A percentile compares a stretch with the other conserved stretches of the same genome.
Conservation (phyloP, 2,797 vertebrate genomes). For the Sparus aurata region DNA sequence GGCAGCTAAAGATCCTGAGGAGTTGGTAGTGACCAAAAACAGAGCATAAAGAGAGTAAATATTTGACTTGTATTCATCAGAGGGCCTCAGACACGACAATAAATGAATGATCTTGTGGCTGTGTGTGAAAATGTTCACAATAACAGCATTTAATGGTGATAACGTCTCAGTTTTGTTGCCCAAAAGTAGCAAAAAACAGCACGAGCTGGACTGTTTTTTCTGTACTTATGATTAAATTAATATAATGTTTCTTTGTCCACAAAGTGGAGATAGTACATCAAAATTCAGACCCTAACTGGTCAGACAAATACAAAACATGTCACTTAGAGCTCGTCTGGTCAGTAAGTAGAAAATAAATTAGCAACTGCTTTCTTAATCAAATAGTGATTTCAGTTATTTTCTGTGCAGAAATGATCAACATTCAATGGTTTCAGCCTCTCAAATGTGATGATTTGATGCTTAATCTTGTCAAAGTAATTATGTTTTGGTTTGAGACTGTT, state of each 20-base stretch:
- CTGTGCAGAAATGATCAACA: neutral
- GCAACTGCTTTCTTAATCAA: neutral
- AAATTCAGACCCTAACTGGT: too few species aligned
- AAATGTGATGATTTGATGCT: neutral
- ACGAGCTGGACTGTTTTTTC: too few species aligned
- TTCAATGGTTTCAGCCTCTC: neutral
- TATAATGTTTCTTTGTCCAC: too few species aligned
- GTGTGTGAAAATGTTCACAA: neutral
- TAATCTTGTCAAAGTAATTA: neutral
- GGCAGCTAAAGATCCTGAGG: neutral
- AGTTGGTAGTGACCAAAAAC: slow-evolving; percentile 10
- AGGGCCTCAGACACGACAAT: neutral
- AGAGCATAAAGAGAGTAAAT: neutral
- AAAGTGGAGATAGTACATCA: too few species aligned
- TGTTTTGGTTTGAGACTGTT: neutral
- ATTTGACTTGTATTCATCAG: neutral
- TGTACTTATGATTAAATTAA: too few species aligned
- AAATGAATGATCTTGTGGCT: neutral
- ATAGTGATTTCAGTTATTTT: neutral
- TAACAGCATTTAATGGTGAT: neutral
- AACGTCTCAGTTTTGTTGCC: neutral
- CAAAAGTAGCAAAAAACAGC: too few species aligned
- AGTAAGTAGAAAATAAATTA: too few species aligned
- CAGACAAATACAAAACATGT: too few species aligned
- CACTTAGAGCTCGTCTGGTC: too few species aligned